Conservation (phyloP, 2,888 invertebrate species). For the Torymus auratus region DNA sequence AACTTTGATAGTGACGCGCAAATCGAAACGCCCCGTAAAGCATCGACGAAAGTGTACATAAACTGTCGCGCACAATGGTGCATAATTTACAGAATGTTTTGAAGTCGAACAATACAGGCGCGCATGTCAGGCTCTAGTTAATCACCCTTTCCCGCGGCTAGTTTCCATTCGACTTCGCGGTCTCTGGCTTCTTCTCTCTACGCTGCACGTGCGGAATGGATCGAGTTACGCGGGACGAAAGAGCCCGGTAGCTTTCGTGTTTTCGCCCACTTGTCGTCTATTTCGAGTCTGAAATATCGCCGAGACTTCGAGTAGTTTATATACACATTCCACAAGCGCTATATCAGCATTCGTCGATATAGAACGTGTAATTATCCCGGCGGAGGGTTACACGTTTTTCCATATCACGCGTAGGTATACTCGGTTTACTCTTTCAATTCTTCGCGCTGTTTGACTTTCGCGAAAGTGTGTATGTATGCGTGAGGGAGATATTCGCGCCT, state of each 20-base stretch:
- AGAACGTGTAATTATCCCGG: no score
- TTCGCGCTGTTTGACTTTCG: neutral
- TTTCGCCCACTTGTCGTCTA: conserved; percentile 61
- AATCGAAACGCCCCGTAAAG: no score
- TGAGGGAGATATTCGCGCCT: neutral
- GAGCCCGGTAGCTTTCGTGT: conserved; percentile 60
- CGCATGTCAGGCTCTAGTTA: conserved; percentile 69
- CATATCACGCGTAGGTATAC: no score
- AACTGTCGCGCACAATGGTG: neutral
- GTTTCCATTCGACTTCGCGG: conserved; percentile 53
- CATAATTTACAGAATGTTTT: conserved; percentile 17
- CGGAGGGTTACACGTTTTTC: no score
- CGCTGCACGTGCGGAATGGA: conserved; percentile 30
- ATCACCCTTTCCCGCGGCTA: conserved; percentile 66
- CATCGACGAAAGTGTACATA: neutral
- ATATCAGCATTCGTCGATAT: no score
- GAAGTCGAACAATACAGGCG: conserved; percentile 46
- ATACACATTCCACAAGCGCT: no score
- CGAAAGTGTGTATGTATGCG: no score
- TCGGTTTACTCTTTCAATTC: neutral
- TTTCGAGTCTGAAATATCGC: conserved; percentile 46
- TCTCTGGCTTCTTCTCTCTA: no score
- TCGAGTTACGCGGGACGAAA: conserved; percentile 45
- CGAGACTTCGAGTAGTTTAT: neutral
- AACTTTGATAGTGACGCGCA: no score